phyloP scores from a whole-genome alignment of 2,113 vertebrate genomes.

The Paradoxurus hermaphroditus region DNA sequence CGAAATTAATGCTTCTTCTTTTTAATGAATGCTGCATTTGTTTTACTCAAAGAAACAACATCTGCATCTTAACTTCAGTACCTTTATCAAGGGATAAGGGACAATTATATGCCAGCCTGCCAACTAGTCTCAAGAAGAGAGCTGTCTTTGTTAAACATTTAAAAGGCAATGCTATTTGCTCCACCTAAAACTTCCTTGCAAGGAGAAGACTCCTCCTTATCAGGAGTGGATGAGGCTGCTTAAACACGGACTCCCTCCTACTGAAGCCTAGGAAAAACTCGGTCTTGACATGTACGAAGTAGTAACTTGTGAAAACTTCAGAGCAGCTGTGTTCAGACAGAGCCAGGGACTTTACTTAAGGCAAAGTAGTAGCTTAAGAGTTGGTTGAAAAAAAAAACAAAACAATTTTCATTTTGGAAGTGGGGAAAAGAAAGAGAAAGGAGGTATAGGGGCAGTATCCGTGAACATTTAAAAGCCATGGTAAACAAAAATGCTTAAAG shows the following conservation, averaged over 20 bases:
- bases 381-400: conserved; percentile 48
- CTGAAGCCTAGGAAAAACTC: conserved; percentile 44
- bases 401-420: conserved; percentile 40
- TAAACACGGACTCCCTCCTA: conserved; percentile 30
- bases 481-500: conserved; percentile 52
- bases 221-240: conserved; percentile 25
- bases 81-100: conserved; percentile 24
- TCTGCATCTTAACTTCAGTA: conserved; percentile 36
- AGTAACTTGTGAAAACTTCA: conserved; percentile 57
- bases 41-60: conserved; percentile 53
- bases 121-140: conserved; percentile 46
- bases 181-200: conserved; percentile 61
- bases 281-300: conserved; percentile 62
- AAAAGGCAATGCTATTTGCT: conserved; percentile 29
- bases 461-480: conserved; percentile 24
- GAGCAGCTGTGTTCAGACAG: conserved; percentile 54
- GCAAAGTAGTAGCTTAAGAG: conserved; percentile 35
- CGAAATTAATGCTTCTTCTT: conserved; percentile 23
- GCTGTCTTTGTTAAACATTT: conserved; percentile 35
- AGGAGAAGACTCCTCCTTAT: conserved; percentile 58
- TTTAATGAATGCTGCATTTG: conserved; percentile 43
- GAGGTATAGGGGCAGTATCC: neutral
- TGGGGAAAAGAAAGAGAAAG: neutral
- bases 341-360: conserved; percentile 53
- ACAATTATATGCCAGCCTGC: neutral